These are phyloP conservation scores for Notodonta ziczac DNA, from an alignment of 2,888 invertebrate genomes.

Conservation along the genomic window DNA sequence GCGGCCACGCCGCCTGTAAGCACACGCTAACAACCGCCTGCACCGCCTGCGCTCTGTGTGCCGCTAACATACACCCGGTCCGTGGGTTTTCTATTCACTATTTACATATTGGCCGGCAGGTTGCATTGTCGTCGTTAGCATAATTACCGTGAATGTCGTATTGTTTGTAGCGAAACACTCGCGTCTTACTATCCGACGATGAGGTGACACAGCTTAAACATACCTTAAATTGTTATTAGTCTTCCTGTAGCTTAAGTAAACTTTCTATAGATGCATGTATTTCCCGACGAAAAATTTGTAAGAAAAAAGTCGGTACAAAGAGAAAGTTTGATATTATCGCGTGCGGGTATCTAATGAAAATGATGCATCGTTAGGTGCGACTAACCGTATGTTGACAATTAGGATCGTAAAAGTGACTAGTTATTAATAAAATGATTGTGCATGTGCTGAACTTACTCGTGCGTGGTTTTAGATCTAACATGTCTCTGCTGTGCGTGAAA, in stretches of 20 bases:
- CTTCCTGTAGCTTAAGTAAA: not conserved
- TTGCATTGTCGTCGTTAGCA: constrained; percentile 26
- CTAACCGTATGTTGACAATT: constrained; percentile 41
- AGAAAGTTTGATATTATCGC: constrained; percentile 7
- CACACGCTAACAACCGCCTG: constrained; percentile 77
- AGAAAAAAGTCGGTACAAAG: constrained; percentile 12
- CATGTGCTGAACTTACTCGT: constrained; percentile 68
- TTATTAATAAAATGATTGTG: constrained; percentile 62
- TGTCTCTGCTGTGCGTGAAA: constrained; percentile 66
- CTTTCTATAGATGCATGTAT: constrained; percentile 34
- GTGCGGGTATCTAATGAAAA: constrained; percentile 27
- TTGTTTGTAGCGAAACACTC: not conserved
- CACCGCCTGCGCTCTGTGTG: constrained; percentile 77
- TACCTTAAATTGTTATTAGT: not conserved
- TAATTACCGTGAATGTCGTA: not conserved
- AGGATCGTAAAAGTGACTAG: constrained; percentile 35
- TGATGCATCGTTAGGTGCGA: constrained; percentile 30
- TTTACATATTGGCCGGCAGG: constrained; percentile 32
- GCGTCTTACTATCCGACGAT: not conserved
- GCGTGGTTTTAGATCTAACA: constrained; percentile 65
- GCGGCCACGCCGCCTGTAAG: constrained; percentile 85
- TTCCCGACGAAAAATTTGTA: constrained; percentile 23
- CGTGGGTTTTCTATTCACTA: constrained; percentile 63
- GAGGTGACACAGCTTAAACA: constrained; percentile 4
- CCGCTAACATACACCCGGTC: constrained; percentile 78